Evolutionary conservation across 2,797 vertebrate species (phyloP).

Genomic region (Microtus californicus): DNA sequence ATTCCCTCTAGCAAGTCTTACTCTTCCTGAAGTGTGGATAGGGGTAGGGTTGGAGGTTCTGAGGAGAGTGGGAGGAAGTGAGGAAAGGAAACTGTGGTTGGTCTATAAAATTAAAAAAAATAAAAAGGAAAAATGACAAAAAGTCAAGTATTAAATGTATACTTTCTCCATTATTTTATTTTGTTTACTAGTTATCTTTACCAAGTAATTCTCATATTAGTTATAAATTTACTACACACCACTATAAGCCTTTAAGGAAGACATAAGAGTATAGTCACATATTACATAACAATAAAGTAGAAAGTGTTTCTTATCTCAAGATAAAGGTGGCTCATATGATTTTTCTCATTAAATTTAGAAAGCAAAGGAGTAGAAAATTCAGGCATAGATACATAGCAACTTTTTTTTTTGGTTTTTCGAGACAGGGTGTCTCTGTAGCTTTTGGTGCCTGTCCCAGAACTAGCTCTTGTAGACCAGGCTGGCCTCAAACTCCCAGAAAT

Average conservation of each 20-base stretch:
- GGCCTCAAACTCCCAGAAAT: too few species aligned
- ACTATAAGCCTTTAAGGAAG: background rate
- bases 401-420: too few species aligned
- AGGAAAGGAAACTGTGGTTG: too few species aligned
- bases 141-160: background rate
- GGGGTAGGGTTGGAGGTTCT: too few species aligned
- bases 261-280: background rate
- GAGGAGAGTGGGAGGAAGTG: too few species aligned
- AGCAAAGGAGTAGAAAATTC: background rate
- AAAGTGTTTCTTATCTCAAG: background rate
- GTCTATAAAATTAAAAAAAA: too few species aligned
- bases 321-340: background rate
- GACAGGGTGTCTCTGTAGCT: too few species aligned
- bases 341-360: constrained; percentile 28
- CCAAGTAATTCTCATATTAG: background rate
- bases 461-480: too few species aligned
- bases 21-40: too few species aligned
- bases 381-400: background rate
- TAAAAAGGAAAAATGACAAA: too few species aligned
- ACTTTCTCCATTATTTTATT: background rate
- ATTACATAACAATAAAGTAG: background rate
- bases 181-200: background rate
- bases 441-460: too few species aligned
- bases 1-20: too few species aligned
- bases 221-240: background rate